These are phyloP conservation scores for Eupelmus urozonus DNA, from an alignment of 2,888 invertebrate species.

Conservation along the genomic window DNA sequence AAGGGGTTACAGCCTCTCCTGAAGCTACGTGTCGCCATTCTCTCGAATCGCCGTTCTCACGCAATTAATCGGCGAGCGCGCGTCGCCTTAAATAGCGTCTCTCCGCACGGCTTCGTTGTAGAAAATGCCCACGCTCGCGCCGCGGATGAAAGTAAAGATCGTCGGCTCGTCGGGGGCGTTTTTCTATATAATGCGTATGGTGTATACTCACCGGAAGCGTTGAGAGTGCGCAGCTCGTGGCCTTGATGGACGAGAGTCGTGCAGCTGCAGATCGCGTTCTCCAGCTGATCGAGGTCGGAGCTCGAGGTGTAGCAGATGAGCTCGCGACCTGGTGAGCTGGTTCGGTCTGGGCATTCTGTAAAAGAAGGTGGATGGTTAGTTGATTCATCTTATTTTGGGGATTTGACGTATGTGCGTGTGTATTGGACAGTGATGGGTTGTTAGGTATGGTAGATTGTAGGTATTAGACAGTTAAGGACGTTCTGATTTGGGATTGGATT, in stretches of 20 bases:
- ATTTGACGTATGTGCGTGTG: neutral
- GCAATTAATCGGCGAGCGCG: conserved; percentile 22
- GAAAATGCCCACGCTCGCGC: conserved; percentile 12
- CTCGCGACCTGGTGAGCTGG: conserved; percentile 70
- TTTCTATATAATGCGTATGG: neutral
- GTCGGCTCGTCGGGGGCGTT: conserved; percentile 30
- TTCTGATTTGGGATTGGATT: no score
- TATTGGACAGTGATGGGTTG: neutral
- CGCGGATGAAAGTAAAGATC: neutral
- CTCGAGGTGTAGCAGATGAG: conserved; percentile 73
- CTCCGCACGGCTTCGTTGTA: neutral
- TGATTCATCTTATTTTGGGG: neutral
- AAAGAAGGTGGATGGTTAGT: conserved; percentile 36
- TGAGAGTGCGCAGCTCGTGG: conserved; percentile 70
- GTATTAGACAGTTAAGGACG: no score
- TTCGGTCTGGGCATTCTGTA: conserved; percentile 70
- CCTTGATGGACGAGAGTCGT: conserved; percentile 74
- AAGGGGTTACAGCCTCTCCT: no score
- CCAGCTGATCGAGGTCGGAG: conserved; percentile 64
- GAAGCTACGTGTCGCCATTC: no score
- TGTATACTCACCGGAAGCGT: conserved; percentile 70
- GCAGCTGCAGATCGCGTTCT: conserved; percentile 72
- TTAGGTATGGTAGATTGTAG: no score
- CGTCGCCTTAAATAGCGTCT: conserved; percentile 43
- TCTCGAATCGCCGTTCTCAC: no score